phyloP scores from a whole-genome alignment of 2,888 invertebrate genomes.

The Aporophyla lueneburgensis region DNA sequence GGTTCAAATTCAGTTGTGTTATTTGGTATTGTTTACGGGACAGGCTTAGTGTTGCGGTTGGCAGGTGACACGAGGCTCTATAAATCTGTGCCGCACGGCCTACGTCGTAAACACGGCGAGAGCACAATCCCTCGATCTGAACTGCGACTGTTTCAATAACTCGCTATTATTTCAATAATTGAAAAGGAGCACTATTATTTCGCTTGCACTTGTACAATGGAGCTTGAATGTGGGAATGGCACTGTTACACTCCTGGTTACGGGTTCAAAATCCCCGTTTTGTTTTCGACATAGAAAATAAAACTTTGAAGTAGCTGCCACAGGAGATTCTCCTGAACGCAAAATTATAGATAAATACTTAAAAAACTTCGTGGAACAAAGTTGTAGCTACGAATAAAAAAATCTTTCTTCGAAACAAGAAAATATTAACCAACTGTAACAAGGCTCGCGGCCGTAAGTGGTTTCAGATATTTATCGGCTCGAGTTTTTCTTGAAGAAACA shows the following conservation, averaged over 20 bases:
- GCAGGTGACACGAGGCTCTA: conserved; percentile 86
- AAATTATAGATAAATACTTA: conserved; percentile 24
- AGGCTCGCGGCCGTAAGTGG: conserved; percentile 42
- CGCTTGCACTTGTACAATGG: conserved; percentile 57
- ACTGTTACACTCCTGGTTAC: conserved; percentile 38
- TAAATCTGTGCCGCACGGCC: conserved; percentile 82
- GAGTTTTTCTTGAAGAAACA: conserved; percentile 62
- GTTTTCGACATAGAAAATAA: not conserved
- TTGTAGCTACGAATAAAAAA: conserved; percentile 15
- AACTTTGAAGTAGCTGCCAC: not conserved
- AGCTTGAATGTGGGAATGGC: conserved; percentile 59
- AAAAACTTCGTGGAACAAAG: conserved; percentile 18
- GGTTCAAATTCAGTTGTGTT: conserved; percentile 67
- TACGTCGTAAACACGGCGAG: conserved; percentile 79
- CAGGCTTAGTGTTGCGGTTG: conserved; percentile 83
- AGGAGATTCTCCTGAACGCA: not conserved
- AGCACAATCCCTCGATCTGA: conserved; percentile 81
- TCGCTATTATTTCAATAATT: conserved; percentile 77
- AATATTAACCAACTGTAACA: conserved; percentile 38
- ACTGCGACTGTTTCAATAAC: conserved; percentile 79
- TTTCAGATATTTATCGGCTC: conserved; percentile 59
- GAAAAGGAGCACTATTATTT: conserved; percentile 67
- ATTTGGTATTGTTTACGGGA: conserved; percentile 73
- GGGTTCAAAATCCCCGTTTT: conserved; percentile 31
- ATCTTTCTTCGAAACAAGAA: conserved; percentile 26